Evolutionary conservation across 2,797 vertebrate species (phyloP).

Genomic region (Trachops cirrhosus): DNA sequence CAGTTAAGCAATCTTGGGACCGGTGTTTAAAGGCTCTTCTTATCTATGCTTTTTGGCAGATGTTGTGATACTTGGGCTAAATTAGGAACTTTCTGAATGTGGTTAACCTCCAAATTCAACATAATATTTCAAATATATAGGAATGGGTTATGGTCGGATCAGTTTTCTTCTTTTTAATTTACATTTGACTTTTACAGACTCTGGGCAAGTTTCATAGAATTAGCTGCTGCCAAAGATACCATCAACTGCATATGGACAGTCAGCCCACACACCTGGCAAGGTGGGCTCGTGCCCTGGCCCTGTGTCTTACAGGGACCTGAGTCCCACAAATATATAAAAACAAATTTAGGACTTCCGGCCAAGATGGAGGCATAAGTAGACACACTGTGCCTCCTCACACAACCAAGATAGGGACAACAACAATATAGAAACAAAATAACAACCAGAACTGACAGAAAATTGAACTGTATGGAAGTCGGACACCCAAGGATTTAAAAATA

Average conservation of each 20-base stretch:
- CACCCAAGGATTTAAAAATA: no score
- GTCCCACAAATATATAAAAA: not conserved
- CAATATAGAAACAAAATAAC: no score
- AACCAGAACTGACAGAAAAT: no score
- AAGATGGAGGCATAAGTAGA: no score
- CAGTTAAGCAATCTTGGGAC: not conserved
- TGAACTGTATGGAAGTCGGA: no score
- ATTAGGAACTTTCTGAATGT: not conserved
- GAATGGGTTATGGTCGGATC: not conserved
- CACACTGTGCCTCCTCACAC: no score
- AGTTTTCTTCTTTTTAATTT: not conserved
- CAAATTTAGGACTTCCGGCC: no score
- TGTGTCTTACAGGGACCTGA: not conserved
- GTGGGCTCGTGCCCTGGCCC: not conserved
- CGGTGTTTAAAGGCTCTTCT: not conserved
- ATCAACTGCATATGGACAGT: not conserved
- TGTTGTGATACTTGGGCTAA: not conserved
- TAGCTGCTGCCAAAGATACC: not conserved
- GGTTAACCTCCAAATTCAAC: not conserved
- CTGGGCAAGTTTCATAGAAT: not conserved
- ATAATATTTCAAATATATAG: not conserved
- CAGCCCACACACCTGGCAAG: fast-evolving
- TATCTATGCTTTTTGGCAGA: not conserved
- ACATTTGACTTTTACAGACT: not conserved
- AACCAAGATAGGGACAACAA: no score